Evolutionary conservation across 2,113 vertebrate genomes (phyloP).

Genomic region (Haplochromis vanheusdeni): DNA sequence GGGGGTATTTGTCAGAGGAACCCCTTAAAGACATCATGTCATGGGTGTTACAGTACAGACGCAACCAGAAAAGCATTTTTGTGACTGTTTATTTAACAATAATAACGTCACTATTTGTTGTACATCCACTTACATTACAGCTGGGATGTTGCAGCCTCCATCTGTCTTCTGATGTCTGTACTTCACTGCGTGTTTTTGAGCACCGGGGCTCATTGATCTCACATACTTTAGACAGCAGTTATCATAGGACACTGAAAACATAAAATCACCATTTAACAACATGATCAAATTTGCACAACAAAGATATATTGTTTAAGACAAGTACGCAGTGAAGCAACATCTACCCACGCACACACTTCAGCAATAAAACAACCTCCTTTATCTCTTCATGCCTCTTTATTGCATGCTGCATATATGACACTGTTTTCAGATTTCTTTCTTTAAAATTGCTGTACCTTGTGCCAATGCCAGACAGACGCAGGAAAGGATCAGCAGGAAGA

Average conservation of each 20-base stretch:
- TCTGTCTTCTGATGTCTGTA: slow-evolving; percentile 61
- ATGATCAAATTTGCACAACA: not conserved
- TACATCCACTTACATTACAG: slow-evolving; percentile 57
- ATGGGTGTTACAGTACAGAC: not conserved
- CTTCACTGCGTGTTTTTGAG: not conserved
- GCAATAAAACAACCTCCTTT: not conserved
- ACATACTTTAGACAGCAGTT: slow-evolving; percentile 70
- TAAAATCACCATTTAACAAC: not conserved
- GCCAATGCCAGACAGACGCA: slow-evolving; percentile 40
- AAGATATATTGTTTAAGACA: not conserved
- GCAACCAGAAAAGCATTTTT: not conserved
- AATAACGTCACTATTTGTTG: not conserved
- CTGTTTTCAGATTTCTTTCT: not conserved
- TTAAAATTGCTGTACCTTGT: slow-evolving; percentile 54
- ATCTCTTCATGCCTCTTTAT: not conserved
- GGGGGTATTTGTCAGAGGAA: not conserved
- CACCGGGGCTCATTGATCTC: rapidly evolving
- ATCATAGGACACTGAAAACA: slow-evolving; percentile 56
- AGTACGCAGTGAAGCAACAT: not conserved
- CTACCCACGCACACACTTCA: not conserved
- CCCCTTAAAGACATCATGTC: not conserved
- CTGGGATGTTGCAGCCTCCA: slow-evolving; percentile 71
- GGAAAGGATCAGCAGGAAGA: slow-evolving; percentile 36
- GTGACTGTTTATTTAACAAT: not conserved
- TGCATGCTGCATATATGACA: not conserved